phyloP scores from a whole-genome alignment of 2,797 vertebrate species.

The Cryptoblepharus egeriae region DNA sequence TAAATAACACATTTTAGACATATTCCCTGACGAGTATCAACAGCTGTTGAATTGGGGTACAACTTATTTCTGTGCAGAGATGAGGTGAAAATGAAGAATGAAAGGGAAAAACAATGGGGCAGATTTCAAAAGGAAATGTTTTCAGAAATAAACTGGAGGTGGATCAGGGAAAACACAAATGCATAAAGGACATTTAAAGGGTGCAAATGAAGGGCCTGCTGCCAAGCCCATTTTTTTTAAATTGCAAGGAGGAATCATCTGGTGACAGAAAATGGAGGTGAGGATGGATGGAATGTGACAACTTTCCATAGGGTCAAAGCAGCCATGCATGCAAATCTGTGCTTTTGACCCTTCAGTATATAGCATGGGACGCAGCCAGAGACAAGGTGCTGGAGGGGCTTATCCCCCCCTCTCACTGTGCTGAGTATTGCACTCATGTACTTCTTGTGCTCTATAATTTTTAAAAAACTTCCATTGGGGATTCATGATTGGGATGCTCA shows the following conservation, averaged over 20 bases:
- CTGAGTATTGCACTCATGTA: too few relatives aligned
- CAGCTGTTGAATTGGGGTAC: not conserved
- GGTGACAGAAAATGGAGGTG: not conserved
- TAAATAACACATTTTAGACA: not conserved
- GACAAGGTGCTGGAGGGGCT: too few relatives aligned
- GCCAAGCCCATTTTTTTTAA: not conserved
- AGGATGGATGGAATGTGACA: not conserved
- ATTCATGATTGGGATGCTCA: too few relatives aligned
- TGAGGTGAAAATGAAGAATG: not conserved
- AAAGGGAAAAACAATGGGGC: rapidly evolving
- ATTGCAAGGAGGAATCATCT: not conserved
- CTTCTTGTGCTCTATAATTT: too few relatives aligned
- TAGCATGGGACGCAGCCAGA: too few relatives aligned
- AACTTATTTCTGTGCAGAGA: not conserved
- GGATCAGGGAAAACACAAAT: not conserved
- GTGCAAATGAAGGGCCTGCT: rapidly evolving
- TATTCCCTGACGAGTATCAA: not conserved
- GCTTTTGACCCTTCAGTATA: too few relatives aligned
- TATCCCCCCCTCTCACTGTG: too few relatives aligned
- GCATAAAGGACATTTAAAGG: not conserved
- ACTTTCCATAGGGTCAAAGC: not conserved
- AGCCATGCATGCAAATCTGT: too few relatives aligned
- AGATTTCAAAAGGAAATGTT: rapidly evolving
- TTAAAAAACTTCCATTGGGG: too few relatives aligned
- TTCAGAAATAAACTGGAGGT: not conserved